phyloP scores from a whole-genome alignment of 2,888 invertebrate genomes.

The Pelosia muscerda region DNA sequence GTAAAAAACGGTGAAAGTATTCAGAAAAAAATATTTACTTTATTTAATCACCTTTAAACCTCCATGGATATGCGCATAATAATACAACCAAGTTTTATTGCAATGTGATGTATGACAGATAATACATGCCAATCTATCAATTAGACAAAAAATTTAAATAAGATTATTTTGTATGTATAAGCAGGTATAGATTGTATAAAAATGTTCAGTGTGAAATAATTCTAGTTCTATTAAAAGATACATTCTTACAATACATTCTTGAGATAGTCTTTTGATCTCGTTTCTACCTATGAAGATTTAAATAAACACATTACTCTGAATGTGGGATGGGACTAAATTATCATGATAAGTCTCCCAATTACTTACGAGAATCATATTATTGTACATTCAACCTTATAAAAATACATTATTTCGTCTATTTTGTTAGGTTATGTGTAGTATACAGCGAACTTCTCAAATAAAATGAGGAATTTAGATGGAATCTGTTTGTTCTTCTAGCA shows the following conservation, averaged over 20 bases:
- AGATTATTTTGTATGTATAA: too few species aligned
- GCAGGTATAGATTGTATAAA: too few species aligned
- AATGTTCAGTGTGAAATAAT: background rate
- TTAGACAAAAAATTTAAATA: background rate
- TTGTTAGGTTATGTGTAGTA: background rate
- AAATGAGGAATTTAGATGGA: constrained; percentile 1
- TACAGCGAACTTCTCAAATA: background rate
- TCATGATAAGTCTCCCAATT: constrained; percentile 21
- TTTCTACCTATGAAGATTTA: background rate
- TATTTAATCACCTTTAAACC: too few species aligned
- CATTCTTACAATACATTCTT: background rate
- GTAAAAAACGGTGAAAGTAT: too few species aligned
- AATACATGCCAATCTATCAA: too few species aligned
- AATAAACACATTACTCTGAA: background rate
- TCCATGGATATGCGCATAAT: too few species aligned
- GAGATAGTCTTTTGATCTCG: background rate
- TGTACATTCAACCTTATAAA: constrained; percentile 9
- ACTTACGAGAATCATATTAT: constrained; percentile 19
- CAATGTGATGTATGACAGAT: background rate
- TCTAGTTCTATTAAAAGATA: background rate
- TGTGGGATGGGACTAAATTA: constrained; percentile 18
- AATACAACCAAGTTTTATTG: too few species aligned
- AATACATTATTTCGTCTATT: constrained; percentile 2
- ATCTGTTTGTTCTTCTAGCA: constrained; percentile 5
- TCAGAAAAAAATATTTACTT: too few species aligned